phyloP scores from a whole-genome alignment of 2,797 vertebrate species.

The Synaphobranchus kaupii region DNA sequence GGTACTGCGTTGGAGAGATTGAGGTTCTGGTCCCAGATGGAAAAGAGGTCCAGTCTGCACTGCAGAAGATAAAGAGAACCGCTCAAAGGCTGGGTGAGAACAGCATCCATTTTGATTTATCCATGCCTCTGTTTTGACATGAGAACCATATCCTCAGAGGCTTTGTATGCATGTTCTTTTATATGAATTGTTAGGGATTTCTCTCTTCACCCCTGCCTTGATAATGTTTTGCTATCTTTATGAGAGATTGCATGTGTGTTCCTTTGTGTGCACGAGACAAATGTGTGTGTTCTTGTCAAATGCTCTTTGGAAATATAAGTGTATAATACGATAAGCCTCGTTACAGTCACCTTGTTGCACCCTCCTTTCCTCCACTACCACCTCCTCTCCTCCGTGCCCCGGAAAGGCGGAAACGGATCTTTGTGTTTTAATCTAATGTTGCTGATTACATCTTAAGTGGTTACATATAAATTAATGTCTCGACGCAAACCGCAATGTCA shows the following conservation, averaged over 20 bases:
- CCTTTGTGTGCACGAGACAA: neutral
- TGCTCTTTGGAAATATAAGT: too few relatives aligned
- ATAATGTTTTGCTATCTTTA: neutral
- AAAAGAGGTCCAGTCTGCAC: constrained; percentile 62
- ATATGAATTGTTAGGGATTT: neutral
- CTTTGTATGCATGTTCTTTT: neutral
- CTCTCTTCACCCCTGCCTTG: neutral
- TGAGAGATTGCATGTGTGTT: neutral
- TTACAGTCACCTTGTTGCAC: too few relatives aligned
- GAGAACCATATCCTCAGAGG: neutral
- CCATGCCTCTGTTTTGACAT: neutral
- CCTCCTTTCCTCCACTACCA: too few relatives aligned
- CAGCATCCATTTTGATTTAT: neutral
- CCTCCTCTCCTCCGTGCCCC: too few relatives aligned
- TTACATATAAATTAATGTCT: too few relatives aligned
- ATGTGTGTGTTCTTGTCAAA: neutral
- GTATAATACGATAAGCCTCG: too few relatives aligned
- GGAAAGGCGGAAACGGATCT: too few relatives aligned
- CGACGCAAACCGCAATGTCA: too few relatives aligned
- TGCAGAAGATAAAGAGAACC: constrained; percentile 65
- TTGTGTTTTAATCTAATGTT: too few relatives aligned
- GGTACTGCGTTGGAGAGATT: constrained; percentile 76
- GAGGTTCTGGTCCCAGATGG: constrained; percentile 73
- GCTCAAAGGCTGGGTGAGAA: constrained; percentile 72
- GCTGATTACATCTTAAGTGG: too few relatives aligned